phyloP scores from a whole-genome alignment of 2,888 invertebrate species.

The Leptinotarsa tumamoca region DNA sequence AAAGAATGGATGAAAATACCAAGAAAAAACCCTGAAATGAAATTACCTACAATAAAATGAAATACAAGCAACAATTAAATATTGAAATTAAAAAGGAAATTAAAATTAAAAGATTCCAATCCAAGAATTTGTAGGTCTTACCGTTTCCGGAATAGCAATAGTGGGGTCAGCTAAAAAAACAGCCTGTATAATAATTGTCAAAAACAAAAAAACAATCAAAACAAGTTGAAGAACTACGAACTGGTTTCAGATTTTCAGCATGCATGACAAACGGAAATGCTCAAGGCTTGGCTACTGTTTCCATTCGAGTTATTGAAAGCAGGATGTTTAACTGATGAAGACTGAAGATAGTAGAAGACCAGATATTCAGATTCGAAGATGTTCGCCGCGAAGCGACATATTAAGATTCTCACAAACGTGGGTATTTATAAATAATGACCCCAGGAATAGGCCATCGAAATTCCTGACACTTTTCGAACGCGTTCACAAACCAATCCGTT shows the following conservation, averaged over 20 bases:
- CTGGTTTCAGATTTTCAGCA: conserved; percentile 1
- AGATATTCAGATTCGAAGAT: conserved; percentile 11
- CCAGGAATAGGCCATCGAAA: background rate
- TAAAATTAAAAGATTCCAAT: too few species aligned
- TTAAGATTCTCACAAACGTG: conserved; percentile 1
- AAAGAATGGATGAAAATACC: too few species aligned
- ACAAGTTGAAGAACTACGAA: background rate
- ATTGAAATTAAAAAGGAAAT: too few species aligned
- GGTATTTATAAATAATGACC: conserved; percentile 5
- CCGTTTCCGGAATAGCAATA: too few species aligned
- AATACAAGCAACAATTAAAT: too few species aligned
- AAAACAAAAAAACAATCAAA: background rate
- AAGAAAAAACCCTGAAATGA: too few species aligned
- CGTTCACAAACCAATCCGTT: background rate
- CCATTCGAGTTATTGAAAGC: conserved; percentile 18
- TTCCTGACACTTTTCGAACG: background rate
- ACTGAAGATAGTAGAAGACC: background rate
- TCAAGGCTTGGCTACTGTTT: conserved; percentile 5
- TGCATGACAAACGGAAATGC: conserved; percentile 9
- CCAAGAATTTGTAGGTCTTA: too few species aligned
- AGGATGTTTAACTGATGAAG: conserved; percentile 18
- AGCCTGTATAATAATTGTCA: too few species aligned
- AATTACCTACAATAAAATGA: too few species aligned
- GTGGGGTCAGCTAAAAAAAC: too few species aligned
- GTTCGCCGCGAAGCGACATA: background rate